Evolutionary conservation across 2,888 invertebrate species (phyloP), one percentile per base, ranked within the genome.

Genomic region (Drosophila heteroneura): DNA sequence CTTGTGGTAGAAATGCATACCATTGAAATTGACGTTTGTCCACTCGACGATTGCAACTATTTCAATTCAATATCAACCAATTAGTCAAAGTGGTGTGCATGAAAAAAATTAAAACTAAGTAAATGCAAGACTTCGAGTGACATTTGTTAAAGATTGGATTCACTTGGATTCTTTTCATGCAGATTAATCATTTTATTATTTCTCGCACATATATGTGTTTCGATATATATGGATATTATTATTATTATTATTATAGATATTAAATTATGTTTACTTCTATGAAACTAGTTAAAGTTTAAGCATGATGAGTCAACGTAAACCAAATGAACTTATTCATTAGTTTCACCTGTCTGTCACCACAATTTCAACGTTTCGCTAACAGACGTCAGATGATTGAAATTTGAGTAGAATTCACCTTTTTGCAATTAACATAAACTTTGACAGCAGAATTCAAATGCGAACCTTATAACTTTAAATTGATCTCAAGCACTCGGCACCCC

Each of bases 1-100:
- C 58, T 60, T 68, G 22, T 66, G 65, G 70, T 70, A 74, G 74
- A 84, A 70, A 47, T 84, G 72, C 56, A 71, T 71, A 73, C 47
- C 66, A 54, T 64, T 33, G 35, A 58, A 62, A 70, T 71, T 67
- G 28, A 56, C 56, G 65, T 54, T 53, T 51, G 35, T 5, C 19
- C 44, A 53, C 32, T 49, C 35, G 44, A 65, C 64, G 49, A 64
- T 19, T 57, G 59, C 79, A 63, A 47, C 33, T 7, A 47, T 5
- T 47, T 47, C 16, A 26, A 26, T 47, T 47, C 47, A 14, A 47
- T 47, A 44, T 41, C 33, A 57, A 81, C 61, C 78, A 75, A 80
- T 80, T 82, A 75, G 76, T 47, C 56, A 69, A 53, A 71, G 69
- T 79, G 66, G 33, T 65, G 2, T 14, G 14, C 33, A 37, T 32